Evolutionary conservation across 2,113 vertebrate genomes (phyloP).

Genomic region (Copsychus sechellarum): DNA sequence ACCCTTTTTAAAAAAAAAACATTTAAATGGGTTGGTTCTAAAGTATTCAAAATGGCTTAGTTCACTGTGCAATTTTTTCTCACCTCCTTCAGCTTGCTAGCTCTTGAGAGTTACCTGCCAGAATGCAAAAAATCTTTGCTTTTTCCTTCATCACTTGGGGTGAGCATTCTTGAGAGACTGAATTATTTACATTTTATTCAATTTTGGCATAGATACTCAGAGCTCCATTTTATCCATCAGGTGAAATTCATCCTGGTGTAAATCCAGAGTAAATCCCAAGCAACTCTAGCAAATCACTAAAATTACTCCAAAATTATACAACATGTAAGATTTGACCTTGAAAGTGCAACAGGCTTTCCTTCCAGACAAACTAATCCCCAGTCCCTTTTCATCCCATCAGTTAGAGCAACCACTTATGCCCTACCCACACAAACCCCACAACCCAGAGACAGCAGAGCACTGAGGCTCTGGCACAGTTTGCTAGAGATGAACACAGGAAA

Average conservation of each 20-base stretch:
- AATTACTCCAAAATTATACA: background rate
- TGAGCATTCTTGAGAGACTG: background rate
- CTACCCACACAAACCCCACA: background rate
- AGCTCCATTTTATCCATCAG: background rate
- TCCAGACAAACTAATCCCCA: background rate
- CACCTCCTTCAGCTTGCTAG: background rate
- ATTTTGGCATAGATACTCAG: background rate
- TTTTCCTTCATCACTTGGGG: background rate
- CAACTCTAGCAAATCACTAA: background rate
- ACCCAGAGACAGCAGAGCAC: background rate
- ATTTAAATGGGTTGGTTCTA: background rate
- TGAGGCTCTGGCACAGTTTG: background rate
- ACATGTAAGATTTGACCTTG: background rate
- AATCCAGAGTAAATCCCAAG: slow-evolving; percentile 10
- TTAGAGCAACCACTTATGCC: background rate
- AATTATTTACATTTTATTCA: background rate
- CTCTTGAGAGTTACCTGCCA: background rate
- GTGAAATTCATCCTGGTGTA: background rate
- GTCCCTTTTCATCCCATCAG: background rate
- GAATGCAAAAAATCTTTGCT: background rate
- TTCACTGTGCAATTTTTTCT: background rate
- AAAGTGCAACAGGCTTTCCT: background rate
- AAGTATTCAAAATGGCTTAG: background rate
- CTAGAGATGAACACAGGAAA: background rate
- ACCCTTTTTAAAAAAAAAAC: background rate